phyloP scores from a whole-genome alignment of 2,888 invertebrate species.

The Lumbricus terrestris region DNA sequence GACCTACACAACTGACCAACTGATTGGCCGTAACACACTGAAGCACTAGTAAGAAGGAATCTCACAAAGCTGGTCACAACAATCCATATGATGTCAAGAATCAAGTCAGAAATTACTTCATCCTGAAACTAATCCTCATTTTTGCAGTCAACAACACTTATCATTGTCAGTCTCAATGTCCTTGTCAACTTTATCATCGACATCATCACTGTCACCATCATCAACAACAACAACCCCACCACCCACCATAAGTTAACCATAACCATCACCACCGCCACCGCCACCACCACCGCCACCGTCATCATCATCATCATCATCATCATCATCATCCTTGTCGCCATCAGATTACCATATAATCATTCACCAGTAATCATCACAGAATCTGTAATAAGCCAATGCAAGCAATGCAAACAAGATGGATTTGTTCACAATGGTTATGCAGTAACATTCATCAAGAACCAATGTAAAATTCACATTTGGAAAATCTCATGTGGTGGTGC shows the following conservation, averaged over 20 bases:
- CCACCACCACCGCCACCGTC: too few relatives aligned
- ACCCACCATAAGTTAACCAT: too few relatives aligned
- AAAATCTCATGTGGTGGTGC: background rate
- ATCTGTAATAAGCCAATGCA: background rate
- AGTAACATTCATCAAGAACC: background rate
- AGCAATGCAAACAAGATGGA: background rate
- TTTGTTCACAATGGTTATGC: background rate
- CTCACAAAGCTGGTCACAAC: background rate
- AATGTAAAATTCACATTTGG: background rate
- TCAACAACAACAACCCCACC: too few relatives aligned
- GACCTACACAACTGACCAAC: too few relatives aligned
- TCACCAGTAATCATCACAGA: background rate
- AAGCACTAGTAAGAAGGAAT: background rate
- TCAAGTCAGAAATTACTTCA: background rate
- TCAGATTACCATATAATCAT: background rate
- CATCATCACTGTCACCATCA: too few relatives aligned
- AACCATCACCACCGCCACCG: too few relatives aligned
- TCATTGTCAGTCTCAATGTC: too few relatives aligned
- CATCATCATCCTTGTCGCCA: background rate
- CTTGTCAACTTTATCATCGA: too few relatives aligned
- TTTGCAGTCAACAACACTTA: too few relatives aligned
- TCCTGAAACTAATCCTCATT: background rate
- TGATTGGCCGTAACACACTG: background rate
- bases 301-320: background rate
- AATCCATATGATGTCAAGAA: background rate